Evolutionary conservation across 2,797 vertebrate genomes (phyloP).

Genomic region (Falco columbarius): DNA sequence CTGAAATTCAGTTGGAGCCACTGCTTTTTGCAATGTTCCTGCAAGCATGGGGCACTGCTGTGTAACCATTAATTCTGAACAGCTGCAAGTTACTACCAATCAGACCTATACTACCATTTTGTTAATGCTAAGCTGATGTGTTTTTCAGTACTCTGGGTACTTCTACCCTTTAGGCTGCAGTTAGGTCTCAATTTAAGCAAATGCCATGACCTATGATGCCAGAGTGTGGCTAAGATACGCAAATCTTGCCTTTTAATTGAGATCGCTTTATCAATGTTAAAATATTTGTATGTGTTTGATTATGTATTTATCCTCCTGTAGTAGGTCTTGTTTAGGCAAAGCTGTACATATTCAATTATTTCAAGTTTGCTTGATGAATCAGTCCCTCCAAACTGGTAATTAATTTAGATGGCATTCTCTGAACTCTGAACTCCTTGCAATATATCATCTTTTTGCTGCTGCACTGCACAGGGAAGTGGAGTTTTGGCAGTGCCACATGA

Average conservation of each 20-base stretch:
- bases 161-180: not conserved
- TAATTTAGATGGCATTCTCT: slow-evolving; percentile 52
- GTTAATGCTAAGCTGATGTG: not conserved
- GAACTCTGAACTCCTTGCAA: slow-evolving; percentile 16
- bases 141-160: not conserved
- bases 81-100: not conserved
- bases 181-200: not conserved
- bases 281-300: not conserved
- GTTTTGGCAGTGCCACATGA: not conserved
- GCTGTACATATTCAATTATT: not conserved
- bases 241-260: not conserved
- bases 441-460: not conserved
- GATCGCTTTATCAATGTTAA: not conserved
- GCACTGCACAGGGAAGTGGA: not conserved
- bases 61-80: not conserved
- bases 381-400: slow-evolving; percentile 25
- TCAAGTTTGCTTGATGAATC: slow-evolving; percentile 1
- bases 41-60: not conserved
- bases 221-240: not conserved
- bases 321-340: not conserved
- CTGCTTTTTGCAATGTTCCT: not conserved
- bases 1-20: not conserved
- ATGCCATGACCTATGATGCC: not conserved
- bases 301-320: not conserved
- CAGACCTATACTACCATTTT: not conserved